Base-by-base conservation (phyloP, 2,888 invertebrate species). In the Xanthorhoe designata region DNA sequence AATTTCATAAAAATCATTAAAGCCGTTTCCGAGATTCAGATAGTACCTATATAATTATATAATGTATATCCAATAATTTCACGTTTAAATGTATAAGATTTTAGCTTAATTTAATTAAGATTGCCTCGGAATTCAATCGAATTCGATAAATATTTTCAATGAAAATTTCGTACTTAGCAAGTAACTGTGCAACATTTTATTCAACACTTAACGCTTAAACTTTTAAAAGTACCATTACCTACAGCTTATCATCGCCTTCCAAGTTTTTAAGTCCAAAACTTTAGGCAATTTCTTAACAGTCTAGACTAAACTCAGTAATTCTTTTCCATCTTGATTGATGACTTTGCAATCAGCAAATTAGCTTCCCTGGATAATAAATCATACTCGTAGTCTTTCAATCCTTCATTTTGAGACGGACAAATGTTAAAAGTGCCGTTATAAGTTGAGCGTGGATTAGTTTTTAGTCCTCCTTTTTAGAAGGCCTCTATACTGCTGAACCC, bases 301-400 rank as follows among this genome's bases (percentile, higher is more conserved):
- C 61, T 61, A 58, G 66, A 55, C 51, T 32, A 17, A 56, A 61
- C 45, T 60, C 29, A 15, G 53, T 52, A 56, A 56, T 58, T 49
- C 42, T 15, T 38, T 65, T 52, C 24, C 42, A 58, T 19, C 57
- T 55, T 50, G 66, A 66, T 63, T 62, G 62, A 66, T 66, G 54
- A 57, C 59, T 62, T 49, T 15, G 52, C 61, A 65, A 65, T 56
- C 66, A 56, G 56, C 24, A 15, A 61, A 53, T 53, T 17, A 42
- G 42, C 18, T 18, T 50, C 42, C n/a, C 10, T 6, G 24, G 47
- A 47, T 65, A 61, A 65, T 65, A 65, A 65, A 65, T 65, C 65
- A 65, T 58, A 18, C 17, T 2, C n/a, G n/a, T n/a, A n/a, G n/a
- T n/a, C 6, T 45, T 15, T 10, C 3, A 32, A 32, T 32, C 32